These are phyloP conservation scores for Chlorodrepanis virens DNA, from an alignment of 2,113 vertebrate genomes.

Conservation along the genomic window DNA sequence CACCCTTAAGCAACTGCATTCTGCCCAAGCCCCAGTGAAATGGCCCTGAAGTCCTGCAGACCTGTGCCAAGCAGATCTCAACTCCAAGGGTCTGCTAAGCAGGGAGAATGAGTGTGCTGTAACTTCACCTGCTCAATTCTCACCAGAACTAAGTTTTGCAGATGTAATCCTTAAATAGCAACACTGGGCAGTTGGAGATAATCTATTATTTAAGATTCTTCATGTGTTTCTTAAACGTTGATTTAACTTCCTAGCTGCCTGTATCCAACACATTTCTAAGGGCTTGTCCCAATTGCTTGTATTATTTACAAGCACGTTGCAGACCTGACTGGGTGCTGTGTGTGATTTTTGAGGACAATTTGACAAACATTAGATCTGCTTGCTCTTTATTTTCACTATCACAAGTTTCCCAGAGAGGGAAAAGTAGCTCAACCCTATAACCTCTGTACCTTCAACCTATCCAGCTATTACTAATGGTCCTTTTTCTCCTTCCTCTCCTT, in stretches of 20 bases:
- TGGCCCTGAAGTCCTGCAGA: neutral
- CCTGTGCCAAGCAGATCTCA: neutral
- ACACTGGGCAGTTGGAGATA: neutral
- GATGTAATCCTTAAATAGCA: neutral
- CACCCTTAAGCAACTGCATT: neutral
- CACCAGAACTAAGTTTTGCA: neutral
- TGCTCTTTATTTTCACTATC: neutral
- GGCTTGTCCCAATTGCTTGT: neutral
- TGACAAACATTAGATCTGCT: neutral
- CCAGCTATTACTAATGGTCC: slow-evolving; percentile 18
- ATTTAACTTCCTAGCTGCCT: neutral
- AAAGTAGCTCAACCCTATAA: slow-evolving; percentile 4
- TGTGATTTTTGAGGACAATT: neutral
- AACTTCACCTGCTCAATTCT: neutral
- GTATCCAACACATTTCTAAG: neutral
- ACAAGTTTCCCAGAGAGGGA: neutral
- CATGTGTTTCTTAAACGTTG: neutral
- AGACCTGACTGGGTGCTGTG: neutral
- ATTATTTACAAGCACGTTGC: neutral
- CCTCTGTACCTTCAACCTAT: slow-evolving; percentile 23
- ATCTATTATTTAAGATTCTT: neutral
- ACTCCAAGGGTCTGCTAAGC: neutral
- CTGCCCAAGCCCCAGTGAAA: neutral
- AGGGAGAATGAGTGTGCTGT: neutral
- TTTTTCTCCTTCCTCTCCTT: neutral